A percentile compares a stretch with the other conserved stretches of the same genome.
Evolutionary conservation across 1,140 invertebrate genomes (phyloP).

Genomic region (Chironomus striatipennis): DNA sequence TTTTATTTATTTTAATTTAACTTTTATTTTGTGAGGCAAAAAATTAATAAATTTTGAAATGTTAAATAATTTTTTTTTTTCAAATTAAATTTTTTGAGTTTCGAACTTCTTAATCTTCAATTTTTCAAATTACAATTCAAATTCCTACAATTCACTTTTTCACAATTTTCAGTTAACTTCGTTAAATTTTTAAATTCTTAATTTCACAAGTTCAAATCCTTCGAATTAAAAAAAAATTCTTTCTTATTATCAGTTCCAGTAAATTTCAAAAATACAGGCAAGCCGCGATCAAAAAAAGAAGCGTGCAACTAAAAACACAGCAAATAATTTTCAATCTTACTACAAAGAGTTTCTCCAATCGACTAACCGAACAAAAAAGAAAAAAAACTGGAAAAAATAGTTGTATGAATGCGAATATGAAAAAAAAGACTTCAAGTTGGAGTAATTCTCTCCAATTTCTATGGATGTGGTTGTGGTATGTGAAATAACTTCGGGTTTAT

Average conservation of each 20-base stretch:
- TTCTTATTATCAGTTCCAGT: not conserved
- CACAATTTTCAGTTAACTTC: too few species aligned
- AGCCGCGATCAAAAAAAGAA: not conserved
- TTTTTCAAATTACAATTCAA: too few species aligned
- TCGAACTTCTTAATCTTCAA: too few species aligned
- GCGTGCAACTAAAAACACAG: not conserved
- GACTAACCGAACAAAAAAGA: not conserved
- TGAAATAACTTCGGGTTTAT: slow-evolving; percentile 13
- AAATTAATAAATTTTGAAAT: too few species aligned
- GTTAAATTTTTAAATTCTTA: too few species aligned
- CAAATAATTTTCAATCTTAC: not conserved
- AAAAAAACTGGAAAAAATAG: slow-evolving; percentile 18
- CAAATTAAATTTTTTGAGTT: too few species aligned
- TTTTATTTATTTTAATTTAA: too few species aligned
- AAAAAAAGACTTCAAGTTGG: not conserved
- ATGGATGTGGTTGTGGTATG: not conserved
- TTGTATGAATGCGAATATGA: slow-evolving; percentile 19
- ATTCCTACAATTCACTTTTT: too few species aligned
- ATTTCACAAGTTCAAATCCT: too few species aligned
- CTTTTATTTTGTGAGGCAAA: too few species aligned
- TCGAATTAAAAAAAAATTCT: not conserved
- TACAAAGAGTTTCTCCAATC: not conserved
- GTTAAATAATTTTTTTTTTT: too few species aligned
- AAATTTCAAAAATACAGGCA: not conserved
- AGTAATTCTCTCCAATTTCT: not conserved